A percentile compares a stretch with the other conserved stretches of the same genome.
Evolutionary conservation across 2,888 invertebrate species (phyloP).

Genomic region (Teleiodes luculella): DNA sequence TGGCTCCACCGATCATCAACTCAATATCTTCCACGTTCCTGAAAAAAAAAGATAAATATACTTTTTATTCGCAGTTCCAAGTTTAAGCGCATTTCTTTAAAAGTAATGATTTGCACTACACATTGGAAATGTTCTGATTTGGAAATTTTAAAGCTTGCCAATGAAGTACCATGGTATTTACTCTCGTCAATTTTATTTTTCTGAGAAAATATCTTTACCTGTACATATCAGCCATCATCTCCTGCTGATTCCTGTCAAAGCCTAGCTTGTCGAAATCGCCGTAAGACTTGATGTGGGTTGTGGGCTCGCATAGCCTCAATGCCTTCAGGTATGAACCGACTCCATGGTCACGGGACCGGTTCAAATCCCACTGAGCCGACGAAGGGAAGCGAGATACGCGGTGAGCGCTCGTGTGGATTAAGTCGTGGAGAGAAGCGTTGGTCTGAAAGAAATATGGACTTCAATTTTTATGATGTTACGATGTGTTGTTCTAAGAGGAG

Average conservation of each 20-base stretch:
- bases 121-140: no score
- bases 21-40: conserved; percentile 88
- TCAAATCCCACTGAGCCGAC: conserved; percentile 69
- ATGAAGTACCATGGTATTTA: no score
- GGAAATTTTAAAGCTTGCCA: no score
- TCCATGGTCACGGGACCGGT: conserved; percentile 87
- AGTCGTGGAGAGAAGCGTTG: conserved; percentile 79
- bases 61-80: no score
- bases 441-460: conserved; percentile 51
- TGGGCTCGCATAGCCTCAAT: conserved; percentile 81
- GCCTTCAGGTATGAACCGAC: conserved; percentile 85
- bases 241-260: conserved; percentile 77
- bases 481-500: background rate
- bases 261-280: conserved; percentile 79
- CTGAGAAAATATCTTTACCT: conserved; percentile 55
- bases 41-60: conserved; percentile 26
- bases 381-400: conserved; percentile 78
- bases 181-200: no score
- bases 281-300: conserved; percentile 72
- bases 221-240: conserved; percentile 83
- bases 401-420: conserved; percentile 82
- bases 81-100: no score
- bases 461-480: background rate
- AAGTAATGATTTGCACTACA: no score
- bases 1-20: conserved; percentile 88